Conservation (phyloP, 2,797 vertebrate species). For the Hirundo rustica region DNA sequence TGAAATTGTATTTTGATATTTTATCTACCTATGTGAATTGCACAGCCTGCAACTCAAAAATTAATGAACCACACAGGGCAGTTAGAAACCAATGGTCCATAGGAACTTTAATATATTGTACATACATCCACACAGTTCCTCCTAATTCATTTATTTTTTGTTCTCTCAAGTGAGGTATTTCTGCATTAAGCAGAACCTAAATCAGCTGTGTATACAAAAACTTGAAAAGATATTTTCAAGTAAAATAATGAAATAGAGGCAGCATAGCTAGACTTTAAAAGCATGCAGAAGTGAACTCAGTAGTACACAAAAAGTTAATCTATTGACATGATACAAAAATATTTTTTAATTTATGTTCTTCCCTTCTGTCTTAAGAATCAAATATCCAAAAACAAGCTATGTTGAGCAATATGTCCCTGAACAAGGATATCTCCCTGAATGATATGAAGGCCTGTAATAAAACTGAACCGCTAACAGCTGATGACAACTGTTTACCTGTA, state of each 20-base stretch:
- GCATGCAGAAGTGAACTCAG: background rate
- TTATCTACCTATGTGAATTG: background rate
- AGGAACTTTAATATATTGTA: background rate
- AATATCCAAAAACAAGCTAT: background rate
- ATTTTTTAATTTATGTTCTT: background rate
- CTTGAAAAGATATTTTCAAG: background rate
- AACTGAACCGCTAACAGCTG: background rate
- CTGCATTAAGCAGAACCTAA: background rate
- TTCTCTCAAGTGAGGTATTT: background rate
- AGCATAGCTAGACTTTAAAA: background rate
- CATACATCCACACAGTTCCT: background rate
- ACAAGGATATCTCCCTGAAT: background rate
- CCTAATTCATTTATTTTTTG: background rate
- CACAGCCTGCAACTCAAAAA: background rate
- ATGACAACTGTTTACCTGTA: background rate
- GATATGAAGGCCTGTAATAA: background rate
- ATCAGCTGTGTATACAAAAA: background rate
- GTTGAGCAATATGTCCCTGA: background rate
- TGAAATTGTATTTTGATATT: constrained; percentile 15
- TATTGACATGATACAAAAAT: background rate
- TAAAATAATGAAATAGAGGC: background rate
- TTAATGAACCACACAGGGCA: constrained; percentile 1
- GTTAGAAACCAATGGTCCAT: background rate
- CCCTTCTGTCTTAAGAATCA: background rate
- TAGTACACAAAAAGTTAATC: background rate